Evolutionary conservation across 2,888 invertebrate genomes (phyloP), one percentile per base, ranked within the genome.

Genomic region (Cactoblastis cactorum): DNA sequence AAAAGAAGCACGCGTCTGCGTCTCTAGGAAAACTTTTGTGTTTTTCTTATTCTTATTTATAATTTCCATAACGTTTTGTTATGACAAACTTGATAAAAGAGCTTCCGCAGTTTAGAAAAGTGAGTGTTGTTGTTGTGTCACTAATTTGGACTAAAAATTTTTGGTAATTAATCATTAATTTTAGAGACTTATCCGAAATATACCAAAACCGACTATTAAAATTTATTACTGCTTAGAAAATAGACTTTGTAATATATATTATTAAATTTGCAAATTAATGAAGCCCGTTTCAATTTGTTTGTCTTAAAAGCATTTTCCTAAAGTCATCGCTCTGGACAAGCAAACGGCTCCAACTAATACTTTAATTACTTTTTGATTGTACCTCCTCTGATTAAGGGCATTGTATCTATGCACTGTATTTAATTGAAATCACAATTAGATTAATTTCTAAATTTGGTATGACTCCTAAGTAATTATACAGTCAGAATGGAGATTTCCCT

Each of bases 261-360:
- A 37, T 15, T 17, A 14, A 17, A n/a, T n/a, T n/a, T n/a, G n/a
- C 37, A 14, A 17, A 37, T 17, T 37, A 43, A 22, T 22, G 28
- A n/a, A 0, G 11, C 12, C 28, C 28, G 41, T 24, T 24, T 17
- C 11, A 15, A 15, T 28, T 43, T 43, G 28, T 28, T 37, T 1
- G 37, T 17, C 5, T 15, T 1, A 17, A 37, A 17, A 14, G 15
- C 9, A 15, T 17, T 8, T 28, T 43, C 43, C 39, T 15, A 14
- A 14, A 32, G 43, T 15, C 43, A 43, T 43, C 43, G 43, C 11
- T 43, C 43, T 43, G 32, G 28, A 43, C 28, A 43, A 43, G 24
- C 43, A 12, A 43, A 15, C 14, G 9, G 2, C 8, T 41, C 22
- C n/a, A 41, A 22, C 15, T 6, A 43, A n/a, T 22, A 22, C 19